Base-by-base conservation (phyloP, 1,140 invertebrate species). In the Belonocnema kinseyi region DNA sequence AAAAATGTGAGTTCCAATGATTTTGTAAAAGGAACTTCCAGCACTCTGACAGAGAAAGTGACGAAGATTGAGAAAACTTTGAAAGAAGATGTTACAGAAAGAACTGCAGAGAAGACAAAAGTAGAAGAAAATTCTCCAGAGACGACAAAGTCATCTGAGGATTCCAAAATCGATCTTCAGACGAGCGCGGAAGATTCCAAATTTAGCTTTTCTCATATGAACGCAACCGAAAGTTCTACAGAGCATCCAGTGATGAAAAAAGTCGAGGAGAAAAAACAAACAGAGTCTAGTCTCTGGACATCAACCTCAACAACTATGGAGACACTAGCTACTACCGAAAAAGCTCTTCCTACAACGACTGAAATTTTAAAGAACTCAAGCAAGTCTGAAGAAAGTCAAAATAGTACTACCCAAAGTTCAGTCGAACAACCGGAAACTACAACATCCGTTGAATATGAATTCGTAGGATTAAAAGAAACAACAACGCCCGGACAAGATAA, bases 381-480 rank as follows among this genome's bases (percentile, higher is more conserved):
- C 26, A 50, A 66, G 2, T 17, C 50, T 40, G 10, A 52, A 70
- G 52, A n/a, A 70, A 21, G 19, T 19, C n/a, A 14, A 50, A 76
- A 75, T 53, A 71, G 19, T n/a, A 14, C n/a, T 50, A 76, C 50
- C 33, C 52, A 56, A 80, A 78, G 10, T 53, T 74, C 75, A 52
- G 72, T 73, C 3, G 75, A 33, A 50, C 52, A 2, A 19, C 77
- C 83, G 0, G 77, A 82, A 1, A 86, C 86, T 1, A 82, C 81
- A 0, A 82, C 86, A 0, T 80, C 74, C 3, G 71, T 90, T 13
- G 87, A 89, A 66, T 89, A 88, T 77, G 86, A 89, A 40, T 89
- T 91, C 66, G 80, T 90, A 7, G 85, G 83, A 0, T 80, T 90
- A 0, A 88, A 85, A 12, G 88, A 89, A 79, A n/a, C 19, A 73